Conservation (phyloP, 2,797 vertebrate genomes). For the Melopsittacus undulatus region DNA sequence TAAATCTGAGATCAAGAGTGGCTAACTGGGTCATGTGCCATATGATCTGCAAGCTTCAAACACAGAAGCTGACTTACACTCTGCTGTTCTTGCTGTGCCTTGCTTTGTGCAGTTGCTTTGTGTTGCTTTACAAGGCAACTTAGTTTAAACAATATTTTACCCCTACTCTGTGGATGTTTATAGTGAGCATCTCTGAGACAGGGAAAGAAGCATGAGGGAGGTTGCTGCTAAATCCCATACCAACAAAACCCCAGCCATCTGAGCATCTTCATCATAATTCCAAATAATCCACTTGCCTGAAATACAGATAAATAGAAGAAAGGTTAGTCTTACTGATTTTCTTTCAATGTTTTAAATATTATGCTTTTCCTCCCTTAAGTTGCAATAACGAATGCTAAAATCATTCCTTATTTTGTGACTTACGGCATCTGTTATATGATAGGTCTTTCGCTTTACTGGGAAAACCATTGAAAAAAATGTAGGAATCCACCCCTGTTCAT, state of each 20-base stretch:
- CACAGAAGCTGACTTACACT: background rate
- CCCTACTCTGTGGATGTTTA: background rate
- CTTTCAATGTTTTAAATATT: background rate
- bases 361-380: background rate
- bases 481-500: rapidly evolving
- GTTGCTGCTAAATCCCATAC: background rate
- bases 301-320: background rate
- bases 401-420: background rate
- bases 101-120: background rate
- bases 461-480: background rate
- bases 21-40: background rate
- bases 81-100: background rate
- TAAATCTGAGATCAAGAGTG: background rate
- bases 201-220: background rate
- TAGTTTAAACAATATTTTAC: background rate
- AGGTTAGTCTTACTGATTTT: background rate
- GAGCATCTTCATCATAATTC: background rate
- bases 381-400: background rate
- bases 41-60: background rate
- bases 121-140: background rate
- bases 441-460: background rate
- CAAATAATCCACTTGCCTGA: background rate
- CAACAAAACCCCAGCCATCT: background rate
- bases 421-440: background rate
- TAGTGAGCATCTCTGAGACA: background rate